Evolutionary conservation across 2,888 invertebrate genomes (phyloP), one percentile per base, ranked within the genome.

Genomic region (Electrophaes corylata): DNA sequence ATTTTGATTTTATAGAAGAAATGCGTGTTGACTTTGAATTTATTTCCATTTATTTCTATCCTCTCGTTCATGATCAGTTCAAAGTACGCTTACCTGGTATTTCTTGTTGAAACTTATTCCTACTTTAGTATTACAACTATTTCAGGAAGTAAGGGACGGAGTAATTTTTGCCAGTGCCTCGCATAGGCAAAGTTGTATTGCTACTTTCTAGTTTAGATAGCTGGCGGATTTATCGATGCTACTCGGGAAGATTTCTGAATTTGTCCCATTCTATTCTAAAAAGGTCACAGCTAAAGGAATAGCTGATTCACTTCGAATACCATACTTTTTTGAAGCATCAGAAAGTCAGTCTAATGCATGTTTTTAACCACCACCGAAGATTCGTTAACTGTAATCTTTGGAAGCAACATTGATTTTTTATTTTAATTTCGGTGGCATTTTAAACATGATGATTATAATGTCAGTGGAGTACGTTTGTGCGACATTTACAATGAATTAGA

Each of bases 141-240:
- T 44, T 37, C 37, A 26, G 40, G 31, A 58, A 47, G 33, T 43
- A 35, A 16, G 35, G 31, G 49, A 33, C 18, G 29, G 26, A 47
- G 60, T 60, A 55, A 60, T 61, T 62, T 62, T 58, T 55, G 49
- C 53, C 44, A 55, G 26, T 50, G 35, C 45, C 54, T 50, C 48
- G 44, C 31, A 37, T 52, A 59, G 64, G 52, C 47, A 53, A 64
- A 67, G 62, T 62, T 64, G 65, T 65, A 64, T 65, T 65, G 64
- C 57, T 50, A 58, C 60, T 63, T 56, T 47, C 46, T 55, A 67
- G 67, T 67, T 67, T 63, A 67, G 72, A 72, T 72, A 71, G 71
- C 71, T 71, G 69, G 54, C 60, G 70, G 76, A 83, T 83, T 81
- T 84, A 82, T 80, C 71, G 78, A 64, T 71, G 72, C 67, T 68